phyloP scores from a whole-genome alignment of 2,113 vertebrate genomes.

The Zootoca vivipara region DNA sequence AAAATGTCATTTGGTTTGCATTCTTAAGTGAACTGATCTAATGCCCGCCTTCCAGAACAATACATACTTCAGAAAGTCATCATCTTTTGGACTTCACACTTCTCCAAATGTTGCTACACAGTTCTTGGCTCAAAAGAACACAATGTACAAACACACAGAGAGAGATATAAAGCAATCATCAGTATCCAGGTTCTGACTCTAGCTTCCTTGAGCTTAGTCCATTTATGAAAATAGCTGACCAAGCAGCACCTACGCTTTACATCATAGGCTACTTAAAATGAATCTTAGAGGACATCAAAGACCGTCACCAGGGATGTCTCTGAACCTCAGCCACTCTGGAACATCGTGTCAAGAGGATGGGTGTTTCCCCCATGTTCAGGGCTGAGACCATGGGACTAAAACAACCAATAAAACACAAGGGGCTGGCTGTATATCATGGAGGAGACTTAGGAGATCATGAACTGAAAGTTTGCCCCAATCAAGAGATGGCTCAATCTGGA shows the following conservation, averaged over 20 bases:
- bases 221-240: not conserved
- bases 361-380: not conserved
- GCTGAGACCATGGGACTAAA: not conserved
- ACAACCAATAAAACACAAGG: not conserved
- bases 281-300: not conserved
- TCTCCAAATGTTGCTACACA: too few relatives aligned
- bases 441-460: not conserved
- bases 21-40: too few relatives aligned
- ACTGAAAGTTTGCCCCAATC: not conserved
- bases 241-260: not conserved
- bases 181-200: not conserved
- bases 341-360: too few relatives aligned
- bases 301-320: too few relatives aligned
- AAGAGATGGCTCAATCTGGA: not conserved
- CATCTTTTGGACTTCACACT: too few relatives aligned
- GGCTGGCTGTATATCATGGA: not conserved
- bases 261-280: not conserved
- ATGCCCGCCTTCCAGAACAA: too few relatives aligned
- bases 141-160: too few relatives aligned
- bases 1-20: too few relatives aligned
- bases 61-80: too few relatives aligned
- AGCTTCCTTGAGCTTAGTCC: not conserved
- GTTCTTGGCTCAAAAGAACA: too few relatives aligned
- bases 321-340: not conserved
- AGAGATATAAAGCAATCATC: too few relatives aligned